Evolutionary conservation across 2,113 vertebrate genomes (phyloP).

Genomic region (Phyllostomus hastatus): DNA sequence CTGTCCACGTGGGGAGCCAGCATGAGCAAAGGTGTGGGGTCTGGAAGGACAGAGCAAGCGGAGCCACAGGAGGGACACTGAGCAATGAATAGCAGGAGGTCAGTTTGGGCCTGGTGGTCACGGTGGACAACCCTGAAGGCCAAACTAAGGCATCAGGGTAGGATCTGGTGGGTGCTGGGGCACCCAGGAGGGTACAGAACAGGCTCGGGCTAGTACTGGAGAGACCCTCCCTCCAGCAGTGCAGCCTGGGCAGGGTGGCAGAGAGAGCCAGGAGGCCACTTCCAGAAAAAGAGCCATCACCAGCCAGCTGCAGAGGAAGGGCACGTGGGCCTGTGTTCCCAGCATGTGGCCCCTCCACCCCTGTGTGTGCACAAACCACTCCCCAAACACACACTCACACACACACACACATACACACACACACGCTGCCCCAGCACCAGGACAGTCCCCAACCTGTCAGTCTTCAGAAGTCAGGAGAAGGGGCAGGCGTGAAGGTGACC

Average conservation of each 20-base stretch:
- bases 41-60: background rate
- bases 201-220: too few species aligned
- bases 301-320: background rate
- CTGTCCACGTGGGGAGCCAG: background rate
- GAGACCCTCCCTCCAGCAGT: background rate
- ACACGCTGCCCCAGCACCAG: background rate
- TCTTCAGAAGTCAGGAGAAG: background rate
- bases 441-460: background rate
- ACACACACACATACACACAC: background rate
- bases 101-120: background rate
- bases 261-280: background rate
- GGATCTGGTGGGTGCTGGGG: background rate
- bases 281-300: background rate
- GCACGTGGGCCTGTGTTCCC: background rate
- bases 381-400: too few species aligned
- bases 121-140: background rate
- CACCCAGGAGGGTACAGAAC: background rate
- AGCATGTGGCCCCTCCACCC: background rate
- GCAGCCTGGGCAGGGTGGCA: background rate
- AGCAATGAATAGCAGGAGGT: background rate
- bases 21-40: accelerated
- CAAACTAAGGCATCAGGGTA: background rate
- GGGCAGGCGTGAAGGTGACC: background rate
- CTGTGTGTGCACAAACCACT: background rate
- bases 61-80: background rate